Evolutionary conservation across 1,140 invertebrate species (phyloP).

Genomic region (Ceratitis capitata): DNA sequence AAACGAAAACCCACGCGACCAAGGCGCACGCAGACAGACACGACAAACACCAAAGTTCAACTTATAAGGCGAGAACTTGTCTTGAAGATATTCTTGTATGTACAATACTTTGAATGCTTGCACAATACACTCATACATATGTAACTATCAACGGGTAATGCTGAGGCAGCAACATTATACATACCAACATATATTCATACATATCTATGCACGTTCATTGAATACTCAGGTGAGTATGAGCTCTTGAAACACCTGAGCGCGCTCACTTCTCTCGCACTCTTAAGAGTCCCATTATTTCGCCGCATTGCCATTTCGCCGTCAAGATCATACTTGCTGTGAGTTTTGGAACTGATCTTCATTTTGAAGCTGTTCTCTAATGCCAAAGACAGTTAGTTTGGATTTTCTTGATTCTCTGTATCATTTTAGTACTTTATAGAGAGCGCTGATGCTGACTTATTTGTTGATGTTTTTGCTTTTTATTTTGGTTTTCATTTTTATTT

Average conservation of each 20-base stretch:
- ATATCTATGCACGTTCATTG: neutral
- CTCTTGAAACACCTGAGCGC: conserved; percentile 4
- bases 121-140: no score
- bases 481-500: neutral
- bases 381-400: neutral
- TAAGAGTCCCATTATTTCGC: neutral
- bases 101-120: no score
- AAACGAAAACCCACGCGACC: conserved; percentile 21
- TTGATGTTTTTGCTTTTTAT: neutral
- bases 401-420: neutral
- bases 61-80: conserved; percentile 30
- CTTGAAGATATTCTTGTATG: no score
- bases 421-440: neutral
- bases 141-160: no score
- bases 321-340: neutral
- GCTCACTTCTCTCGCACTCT: no score
- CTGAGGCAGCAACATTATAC: no score
- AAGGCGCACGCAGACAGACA: neutral
- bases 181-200: neutral
- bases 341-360: neutral
- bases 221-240: conserved; percentile 8
- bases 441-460: neutral
- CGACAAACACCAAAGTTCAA: neutral
- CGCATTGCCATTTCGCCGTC: neutral
- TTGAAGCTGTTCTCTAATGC: neutral